Evolutionary conservation across 1,140 invertebrate genomes (phyloP).

Genomic region (Thaumatotibia leucotreta): DNA sequence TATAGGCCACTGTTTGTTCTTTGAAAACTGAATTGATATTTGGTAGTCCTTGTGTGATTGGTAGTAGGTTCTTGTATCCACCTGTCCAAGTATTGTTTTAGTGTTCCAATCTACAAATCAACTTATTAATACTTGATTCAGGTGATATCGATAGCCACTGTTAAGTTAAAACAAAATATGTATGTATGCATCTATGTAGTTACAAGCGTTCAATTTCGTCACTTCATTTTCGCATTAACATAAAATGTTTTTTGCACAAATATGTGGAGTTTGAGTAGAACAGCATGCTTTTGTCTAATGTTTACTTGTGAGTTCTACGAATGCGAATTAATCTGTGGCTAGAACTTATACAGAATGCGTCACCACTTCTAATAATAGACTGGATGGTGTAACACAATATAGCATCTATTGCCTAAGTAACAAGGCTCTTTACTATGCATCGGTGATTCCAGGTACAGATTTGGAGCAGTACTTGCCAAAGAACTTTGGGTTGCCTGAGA

Average conservation of each 20-base stretch:
- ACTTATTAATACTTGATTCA: no score
- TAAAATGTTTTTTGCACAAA: not conserved
- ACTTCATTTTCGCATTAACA: not conserved
- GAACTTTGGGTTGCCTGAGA: slow-evolving; percentile 78
- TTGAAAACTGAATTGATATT: no score
- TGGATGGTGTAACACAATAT: not conserved
- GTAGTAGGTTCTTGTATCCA: no score
- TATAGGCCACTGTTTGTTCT: no score
- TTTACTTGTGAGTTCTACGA: not conserved
- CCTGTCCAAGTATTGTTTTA: no score
- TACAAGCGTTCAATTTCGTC: not conserved
- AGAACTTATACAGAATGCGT: not conserved
- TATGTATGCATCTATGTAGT: not conserved
- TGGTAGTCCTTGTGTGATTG: no score
- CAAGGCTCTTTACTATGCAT: not conserved
- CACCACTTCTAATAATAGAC: not conserved
- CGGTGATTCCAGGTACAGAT: slow-evolving; percentile 70
- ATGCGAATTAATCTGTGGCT: not conserved
- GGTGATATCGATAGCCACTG: no score
- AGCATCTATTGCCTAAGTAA: not conserved
- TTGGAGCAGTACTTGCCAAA: slow-evolving; percentile 78
- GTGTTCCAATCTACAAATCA: no score
- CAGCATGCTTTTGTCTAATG: slow-evolving; percentile 2
- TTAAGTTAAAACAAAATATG: no score
- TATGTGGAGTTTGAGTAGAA: not conserved